Base-by-base conservation (phyloP, 2,888 invertebrate genomes). In the Ptilodon capucinus region DNA sequence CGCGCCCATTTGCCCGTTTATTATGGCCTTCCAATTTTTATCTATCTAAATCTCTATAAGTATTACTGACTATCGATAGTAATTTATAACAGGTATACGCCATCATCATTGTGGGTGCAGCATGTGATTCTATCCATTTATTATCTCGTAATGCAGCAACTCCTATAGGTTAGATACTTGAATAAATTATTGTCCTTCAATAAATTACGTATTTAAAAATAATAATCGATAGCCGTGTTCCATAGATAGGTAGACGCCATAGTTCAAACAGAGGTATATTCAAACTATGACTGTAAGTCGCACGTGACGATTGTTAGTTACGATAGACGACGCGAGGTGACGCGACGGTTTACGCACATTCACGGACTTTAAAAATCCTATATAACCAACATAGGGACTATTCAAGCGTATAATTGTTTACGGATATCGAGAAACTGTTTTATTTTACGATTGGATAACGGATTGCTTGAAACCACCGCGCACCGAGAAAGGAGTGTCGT, bases 11-110 rank as follows among this genome's bases (percentile, higher is more conserved):
- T 45, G 63, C 72, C 69, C 72, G 70, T 70, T 68, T 69, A 56
- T 61, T 59, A 57, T 49, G 52, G 60, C 51, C 69, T 60, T 59
- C 64, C n/a, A 69, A 60, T 51, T 61, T 61, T 65, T 60, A 64
- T 69, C 57, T 53, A 67, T 59, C 40, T 63, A 55, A 65, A 55
- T 67, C 52, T 56, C 57, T 63, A 57, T 62, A 68, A n/a, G n/a
- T n/a, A n/a, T n/a, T n/a, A n/a, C n/a, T n/a, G n/a, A n/a, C 56
- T 59, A 62, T 55, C 49, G 54, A 52, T 63, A 57, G 54, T 52
- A 63, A 61, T 68, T 55, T 54, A 61, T 57, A 60, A 56, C n/a
- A n/a, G 62, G 60, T 58, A 43, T 54, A 48, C 51, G 52, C 56
- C 57, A 61, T 44, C 50, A 55, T 63, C 44, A 52, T 28, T 51